These are phyloP conservation scores for Laodelphax striatellus DNA, from an alignment of 1,140 invertebrate species.

Conservation along the genomic window DNA sequence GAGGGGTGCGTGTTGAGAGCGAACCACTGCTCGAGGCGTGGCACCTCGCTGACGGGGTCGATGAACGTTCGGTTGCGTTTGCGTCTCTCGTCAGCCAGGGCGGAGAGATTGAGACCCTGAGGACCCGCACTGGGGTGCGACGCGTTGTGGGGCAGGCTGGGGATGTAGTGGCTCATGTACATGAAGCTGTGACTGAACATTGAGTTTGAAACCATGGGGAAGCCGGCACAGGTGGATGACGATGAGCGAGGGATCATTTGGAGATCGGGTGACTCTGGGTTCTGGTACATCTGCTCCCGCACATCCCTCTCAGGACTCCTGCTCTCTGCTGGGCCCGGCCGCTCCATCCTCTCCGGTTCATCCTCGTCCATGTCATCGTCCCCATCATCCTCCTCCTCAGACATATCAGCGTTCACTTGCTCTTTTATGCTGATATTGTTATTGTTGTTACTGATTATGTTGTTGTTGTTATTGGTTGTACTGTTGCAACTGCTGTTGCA, in stretches of 20 bases:
- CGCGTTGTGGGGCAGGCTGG: slow-evolving; percentile 36
- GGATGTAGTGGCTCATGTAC: slow-evolving; percentile 83
- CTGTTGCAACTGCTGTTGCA: slow-evolving; percentile 8
- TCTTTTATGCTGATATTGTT: slow-evolving; percentile 33
- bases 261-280: slow-evolving; percentile 26
- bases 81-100: slow-evolving; percentile 61
- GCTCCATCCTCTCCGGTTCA: slow-evolving; percentile 32
- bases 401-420: slow-evolving; percentile 43
- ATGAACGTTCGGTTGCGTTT: slow-evolving; percentile 97
- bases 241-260: slow-evolving; percentile 28
- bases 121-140: slow-evolving; percentile 31
- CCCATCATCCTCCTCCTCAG: slow-evolving; percentile 45
- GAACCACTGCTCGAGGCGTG: slow-evolving; percentile 93
- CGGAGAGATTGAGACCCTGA: slow-evolving; percentile 22
- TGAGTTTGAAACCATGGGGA: slow-evolving; percentile 68
- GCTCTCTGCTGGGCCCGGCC: slow-evolving; percentile 21
- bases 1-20: slow-evolving; percentile 94
- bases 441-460: slow-evolving; percentile 19
- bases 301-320: slow-evolving; percentile 22
- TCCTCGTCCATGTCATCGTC: slow-evolving; percentile 33
- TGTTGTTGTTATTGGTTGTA: slow-evolving; percentile 9
- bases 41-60: slow-evolving; percentile 95
- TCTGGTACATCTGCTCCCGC: slow-evolving; percentile 22
- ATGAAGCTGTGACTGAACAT: slow-evolving; percentile 70
- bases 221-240: slow-evolving; percentile 41